A percentile compares a stretch with the other conserved stretches of the same genome.
Conservation (phyloP, 2,888 invertebrate species). For the Heliconius ismenius region DNA sequence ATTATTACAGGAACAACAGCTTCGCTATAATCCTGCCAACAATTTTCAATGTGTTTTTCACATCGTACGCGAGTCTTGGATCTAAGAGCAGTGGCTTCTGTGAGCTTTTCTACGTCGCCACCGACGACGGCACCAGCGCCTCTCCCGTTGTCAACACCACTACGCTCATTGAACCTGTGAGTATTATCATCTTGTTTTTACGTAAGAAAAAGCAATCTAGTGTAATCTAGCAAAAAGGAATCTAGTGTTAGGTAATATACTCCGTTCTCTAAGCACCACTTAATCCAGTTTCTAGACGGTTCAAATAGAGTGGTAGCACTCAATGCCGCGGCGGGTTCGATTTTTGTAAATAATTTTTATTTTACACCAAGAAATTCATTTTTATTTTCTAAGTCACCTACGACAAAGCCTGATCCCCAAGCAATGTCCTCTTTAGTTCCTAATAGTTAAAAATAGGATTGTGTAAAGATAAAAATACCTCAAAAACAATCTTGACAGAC, state of each 20-base stretch:
- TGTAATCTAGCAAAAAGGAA: background rate
- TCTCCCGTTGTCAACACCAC: conserved; percentile 49
- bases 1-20: conserved; percentile 74
- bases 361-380: no score
- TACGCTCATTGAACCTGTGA: conserved; percentile 43
- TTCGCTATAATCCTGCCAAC: conserved; percentile 82
- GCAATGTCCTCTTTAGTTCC: no score
- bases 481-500: no score
- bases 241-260: background rate
- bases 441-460: no score
- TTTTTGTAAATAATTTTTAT: no score
- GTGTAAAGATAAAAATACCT: no score
- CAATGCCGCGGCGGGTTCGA: no score
- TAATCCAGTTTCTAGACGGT: no score
- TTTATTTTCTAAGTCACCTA: no score
- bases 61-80: conserved; percentile 61
- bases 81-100: conserved; percentile 60
- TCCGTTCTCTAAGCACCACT: no score
- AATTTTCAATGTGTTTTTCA: conserved; percentile 80
- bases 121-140: conserved; percentile 1
- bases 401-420: no score
- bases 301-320: no score
- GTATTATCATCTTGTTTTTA: background rate
- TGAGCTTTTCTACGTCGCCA: conserved; percentile 53
- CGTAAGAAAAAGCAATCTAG: background rate